Evolutionary conservation across 2,113 vertebrate genomes (phyloP).

Genomic region (Chroicocephalus ridibundus): DNA sequence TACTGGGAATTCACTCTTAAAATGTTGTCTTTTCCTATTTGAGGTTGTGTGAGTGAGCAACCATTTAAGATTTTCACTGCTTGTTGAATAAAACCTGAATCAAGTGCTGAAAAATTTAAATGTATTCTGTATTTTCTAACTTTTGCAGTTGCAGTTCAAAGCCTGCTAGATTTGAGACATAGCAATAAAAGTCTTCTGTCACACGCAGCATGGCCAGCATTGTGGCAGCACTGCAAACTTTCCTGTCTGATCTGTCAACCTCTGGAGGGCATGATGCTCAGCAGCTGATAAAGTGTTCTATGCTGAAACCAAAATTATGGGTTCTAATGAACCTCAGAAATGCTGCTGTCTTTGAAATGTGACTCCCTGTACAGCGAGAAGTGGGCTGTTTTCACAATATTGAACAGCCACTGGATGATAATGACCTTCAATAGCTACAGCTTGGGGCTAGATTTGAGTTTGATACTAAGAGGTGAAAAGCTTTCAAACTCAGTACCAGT

Average conservation of each 20-base stretch:
- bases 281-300: constrained; percentile 34
- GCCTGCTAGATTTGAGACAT: not conserved
- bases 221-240: constrained; percentile 3
- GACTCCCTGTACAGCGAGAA: constrained; percentile 47
- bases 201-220: not conserved
- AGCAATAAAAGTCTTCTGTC: not conserved
- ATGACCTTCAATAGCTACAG: constrained; percentile 62
- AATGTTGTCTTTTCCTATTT: not conserved
- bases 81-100: not conserved
- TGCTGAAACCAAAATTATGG: constrained; percentile 52
- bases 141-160: not conserved
- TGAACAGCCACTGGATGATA: constrained; percentile 45
- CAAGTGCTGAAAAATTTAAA: not conserved
- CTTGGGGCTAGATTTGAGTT: constrained; percentile 57
- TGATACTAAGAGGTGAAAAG: constrained; percentile 62
- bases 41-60: not conserved
- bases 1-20: not conserved
- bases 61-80: not conserved
- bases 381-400: constrained; percentile 43
- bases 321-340: constrained; percentile 57
- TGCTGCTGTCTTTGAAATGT: constrained; percentile 55
- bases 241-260: constrained; percentile 10
- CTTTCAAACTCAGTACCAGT: constrained; percentile 48
- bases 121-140: not conserved
- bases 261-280: constrained; percentile 18